A percentile compares a stretch with the other conserved stretches of the same genome.
phyloP scores from a whole-genome alignment of 92 coral and sea anemone species.

The Nematostella vectensis region DNA sequence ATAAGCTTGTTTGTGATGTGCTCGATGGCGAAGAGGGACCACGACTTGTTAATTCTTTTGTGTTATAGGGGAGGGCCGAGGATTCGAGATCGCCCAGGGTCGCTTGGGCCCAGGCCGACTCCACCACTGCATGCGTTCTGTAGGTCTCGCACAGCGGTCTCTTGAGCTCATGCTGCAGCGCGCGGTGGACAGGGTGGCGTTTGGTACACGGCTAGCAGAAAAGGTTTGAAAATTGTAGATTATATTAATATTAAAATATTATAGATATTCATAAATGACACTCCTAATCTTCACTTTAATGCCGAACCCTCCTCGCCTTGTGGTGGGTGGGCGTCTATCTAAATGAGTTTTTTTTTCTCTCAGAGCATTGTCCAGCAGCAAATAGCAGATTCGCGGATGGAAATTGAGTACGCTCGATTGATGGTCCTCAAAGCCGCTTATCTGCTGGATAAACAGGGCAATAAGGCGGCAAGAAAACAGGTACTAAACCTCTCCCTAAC shows the following conservation, averaged over 20 bases:
- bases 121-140: constrained; percentile 91
- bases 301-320: no score
- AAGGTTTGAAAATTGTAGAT: constrained; percentile 74
- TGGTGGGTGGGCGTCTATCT: no score
- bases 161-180: constrained; percentile 76
- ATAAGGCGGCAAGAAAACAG: constrained; percentile 87
- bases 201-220: constrained; percentile 82
- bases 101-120: constrained; percentile 98
- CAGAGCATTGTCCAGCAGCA: constrained; percentile 95
- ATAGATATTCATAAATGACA: no score
- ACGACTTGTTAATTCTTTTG: no score
- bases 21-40: not conserved
- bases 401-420: constrained; percentile 92
- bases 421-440: constrained; percentile 86
- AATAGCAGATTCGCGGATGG: constrained; percentile 80
- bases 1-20: not conserved
- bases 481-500: constrained; percentile 11
- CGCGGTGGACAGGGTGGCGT: constrained; percentile 76
- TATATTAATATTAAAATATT: no score
- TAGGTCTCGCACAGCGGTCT: constrained; percentile 87
- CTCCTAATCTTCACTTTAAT: no score
- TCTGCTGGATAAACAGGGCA: constrained; percentile 72
- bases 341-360: not conserved
- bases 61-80: constrained; percentile 88
- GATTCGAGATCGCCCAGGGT: constrained; percentile 99